These are phyloP conservation scores for Aradophagus sp. DNA, from an alignment of 1,140 invertebrate genomes.

Conservation along the genomic window DNA sequence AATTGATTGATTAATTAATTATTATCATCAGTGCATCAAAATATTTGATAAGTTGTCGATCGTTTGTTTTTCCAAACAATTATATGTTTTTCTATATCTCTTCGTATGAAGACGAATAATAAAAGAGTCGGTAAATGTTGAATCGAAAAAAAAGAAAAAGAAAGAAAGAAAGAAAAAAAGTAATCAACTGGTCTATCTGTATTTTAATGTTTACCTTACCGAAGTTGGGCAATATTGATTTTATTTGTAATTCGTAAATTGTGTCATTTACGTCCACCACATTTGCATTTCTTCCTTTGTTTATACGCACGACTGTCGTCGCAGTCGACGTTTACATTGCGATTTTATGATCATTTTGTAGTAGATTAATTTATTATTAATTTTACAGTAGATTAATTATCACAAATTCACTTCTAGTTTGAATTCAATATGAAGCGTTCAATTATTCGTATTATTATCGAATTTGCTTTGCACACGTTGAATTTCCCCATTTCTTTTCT, in stretches of 20 bases:
- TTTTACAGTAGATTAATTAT: constrained; percentile 29
- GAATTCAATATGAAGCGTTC: constrained; percentile 4
- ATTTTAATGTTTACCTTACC: constrained; percentile 48
- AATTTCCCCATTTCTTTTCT: constrained; percentile 7
- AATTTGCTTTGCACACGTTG: constrained; percentile 5
- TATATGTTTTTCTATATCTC: constrained; percentile 74
- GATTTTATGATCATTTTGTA: constrained; percentile 31
- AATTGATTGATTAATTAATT: constrained; percentile 61
- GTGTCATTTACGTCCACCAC: constrained; percentile 39
- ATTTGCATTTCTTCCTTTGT: constrained; percentile 52
- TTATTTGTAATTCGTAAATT: constrained; percentile 44
- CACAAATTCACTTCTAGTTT: constrained; percentile 20
- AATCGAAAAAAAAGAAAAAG: constrained; percentile 46
- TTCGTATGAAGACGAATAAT: constrained; percentile 74
- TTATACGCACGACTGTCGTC: constrained; percentile 22
- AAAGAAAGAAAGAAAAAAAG: no score
- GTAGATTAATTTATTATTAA: no score
- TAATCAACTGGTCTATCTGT: constrained; percentile 34
- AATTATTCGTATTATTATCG: constrained; percentile 24
- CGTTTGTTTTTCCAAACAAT: constrained; percentile 73
- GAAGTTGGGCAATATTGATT: constrained; percentile 31
- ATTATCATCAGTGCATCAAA: constrained; percentile 73
- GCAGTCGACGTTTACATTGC: constrained; percentile 13
- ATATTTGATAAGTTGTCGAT: constrained; percentile 73
- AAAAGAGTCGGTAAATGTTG: constrained; percentile 74